Evolutionary conservation across 2,113 vertebrate genomes (phyloP), one percentile per base, ranked within the genome.

Genomic region (Rattus rattus): DNA sequence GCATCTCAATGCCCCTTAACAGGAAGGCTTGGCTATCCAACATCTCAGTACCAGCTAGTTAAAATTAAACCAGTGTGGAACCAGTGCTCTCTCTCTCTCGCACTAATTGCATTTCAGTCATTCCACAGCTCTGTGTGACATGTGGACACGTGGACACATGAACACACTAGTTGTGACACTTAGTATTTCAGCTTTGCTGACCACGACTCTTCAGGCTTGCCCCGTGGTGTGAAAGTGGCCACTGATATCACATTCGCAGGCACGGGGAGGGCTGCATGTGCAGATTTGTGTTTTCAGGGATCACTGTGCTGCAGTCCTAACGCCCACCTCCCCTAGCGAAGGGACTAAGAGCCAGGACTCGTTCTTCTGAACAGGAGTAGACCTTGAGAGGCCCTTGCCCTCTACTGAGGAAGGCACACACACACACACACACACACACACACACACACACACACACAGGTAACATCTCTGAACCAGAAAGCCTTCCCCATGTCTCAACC

Each of bases 141-240:
- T 13, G 67, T 20, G 76, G 76, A 0, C 26, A 54, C 4, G 24
- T 36, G 33, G 81, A 87, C 14, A 7, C 2, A 30, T 4, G 65
- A 28, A 67, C 28, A 13, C 11, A 11, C 13, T 26, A 28, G 12
- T 39, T 49, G 11, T 11, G 10, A 79, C 5, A 39, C 26, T 33
- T 77, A 83, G 59, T 61, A 91, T 76, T 91, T 92, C 28, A 94
- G 86, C 7, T 36, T 89, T 72, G 63, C 13, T 49, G 65, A 85
- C 28, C 81, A 72, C 22, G 67, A 16, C 5, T 39, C 59, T 14
- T 90, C 28, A 43, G 2, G 20, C 61, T 67, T 79, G 43, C 56
- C 26, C 30, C 69, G 8, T 26, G 61, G 39, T 67, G 30, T 79
- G 52, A 96, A 90, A 76, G 76, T 30, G 81, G 22, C 28, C 59